Evolutionary conservation across 1,140 invertebrate species (phyloP), one percentile per base, ranked within the genome.

Genomic region (Vanessa tameamea): DNA sequence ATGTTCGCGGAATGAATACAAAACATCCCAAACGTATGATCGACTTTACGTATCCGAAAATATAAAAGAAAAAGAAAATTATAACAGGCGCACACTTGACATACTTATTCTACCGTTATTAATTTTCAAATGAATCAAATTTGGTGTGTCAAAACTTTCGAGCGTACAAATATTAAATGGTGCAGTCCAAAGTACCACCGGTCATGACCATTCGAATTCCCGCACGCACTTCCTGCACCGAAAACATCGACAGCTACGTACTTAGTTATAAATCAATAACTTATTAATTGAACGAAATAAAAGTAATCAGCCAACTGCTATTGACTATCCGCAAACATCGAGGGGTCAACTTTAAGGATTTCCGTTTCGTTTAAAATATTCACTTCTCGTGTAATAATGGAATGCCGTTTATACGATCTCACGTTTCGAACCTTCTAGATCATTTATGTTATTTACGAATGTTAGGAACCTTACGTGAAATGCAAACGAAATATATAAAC

Each of bases 201-300:
- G 69, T 77, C 57, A 67, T 71, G 61, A 84, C 76, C 74, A 80
- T 80, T 81, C 81, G 74, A 88, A 91, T 91, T 82, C 87, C 81
- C 76, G 78, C 88, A 89, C 88, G 88, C 82, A 86, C 88, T 87
- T 90, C 88, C 88, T 89, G 85, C 81, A 77, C 67, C 57, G 72
- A 75, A 75, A 75, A 63, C 66, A 64, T 64, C 55, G 48, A 67
- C 65, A 43, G 20, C 53, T 51, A 50, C 47, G n/a, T 37, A 43
- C 61, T 47, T 47, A 64, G 16, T 26, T 64, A 63, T 64, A 48
- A 72, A 37, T 23, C 11, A 20, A 61, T 47, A 57, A 15, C 15
- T 48, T 20, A 68, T 3, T 57, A 20, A 12, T 47, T 68, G 3
- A 37, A 57, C 31, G 14, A 37, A 37, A 64, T 47, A 20, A 65